Base-by-base conservation (phyloP, 2,888 invertebrate species). In the Papilio elwesi region DNA sequence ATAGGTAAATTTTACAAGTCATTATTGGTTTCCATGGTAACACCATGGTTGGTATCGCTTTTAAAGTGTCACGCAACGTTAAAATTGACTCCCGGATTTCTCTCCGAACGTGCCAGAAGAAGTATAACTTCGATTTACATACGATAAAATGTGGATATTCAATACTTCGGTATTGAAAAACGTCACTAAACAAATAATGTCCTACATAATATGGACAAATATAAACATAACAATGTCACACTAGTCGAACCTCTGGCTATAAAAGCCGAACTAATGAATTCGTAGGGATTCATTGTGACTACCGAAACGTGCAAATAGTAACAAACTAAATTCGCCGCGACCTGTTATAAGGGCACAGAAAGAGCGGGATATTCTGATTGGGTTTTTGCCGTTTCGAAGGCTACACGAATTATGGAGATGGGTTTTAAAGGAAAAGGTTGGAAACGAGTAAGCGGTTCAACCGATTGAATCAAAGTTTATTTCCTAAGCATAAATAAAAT, bases 241-340 rank as follows among this genome's bases (percentile, higher is more conserved):
- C 10, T 15, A 62, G 43, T 43, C 59, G 38, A 70, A 16, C 47
- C 52, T 38, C 9, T 43, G 26, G 52, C 63, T 62, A 43, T 16
- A 26, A n/a, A 63, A n/a, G 13, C 59, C 16, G 43, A 16, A 59
- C 13, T 66, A 71, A 71, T 66, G 65, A 57, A 66, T 59, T 66
- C 66, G 59, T 59, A 66, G 12, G 66, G 71, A 65, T 59, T 71
- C 66, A 4, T 26, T 36, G 53, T 15, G 66, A 36, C 51, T 26
- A 51, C 69, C 49, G 36, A 69, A 62, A 36, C 57, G 43, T 59
- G 38, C 15, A 55, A 68, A 68, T 51, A 10, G 47, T 47, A 59
- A 26, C 16, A 47, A 5, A 52, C 59, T 9, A 36, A 68, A 68
- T 49, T 68, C 47, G 4, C 43, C 43, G 59, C 43, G 38, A 59